phyloP scores from a whole-genome alignment of 1,140 invertebrate species.

The Drosophila setifemur region DNA sequence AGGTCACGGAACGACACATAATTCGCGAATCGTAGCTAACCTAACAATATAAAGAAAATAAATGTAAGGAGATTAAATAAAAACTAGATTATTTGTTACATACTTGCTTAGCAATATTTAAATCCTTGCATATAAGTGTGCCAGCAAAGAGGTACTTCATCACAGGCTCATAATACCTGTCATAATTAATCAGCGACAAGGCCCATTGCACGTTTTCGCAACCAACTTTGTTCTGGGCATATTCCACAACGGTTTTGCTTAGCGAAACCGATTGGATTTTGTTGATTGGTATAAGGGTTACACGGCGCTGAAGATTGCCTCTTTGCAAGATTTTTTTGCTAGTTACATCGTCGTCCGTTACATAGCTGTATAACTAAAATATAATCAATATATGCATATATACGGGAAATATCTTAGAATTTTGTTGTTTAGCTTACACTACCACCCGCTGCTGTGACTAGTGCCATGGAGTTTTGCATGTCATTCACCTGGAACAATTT shows the following conservation, averaged over 20 bases:
- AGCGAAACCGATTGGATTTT: slow-evolving; percentile 89
- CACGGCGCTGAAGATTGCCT: slow-evolving; percentile 90
- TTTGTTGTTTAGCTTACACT: slow-evolving; percentile 84
- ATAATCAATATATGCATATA: no score
- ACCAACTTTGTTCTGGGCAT: slow-evolving; percentile 89
- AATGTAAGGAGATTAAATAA: background rate
- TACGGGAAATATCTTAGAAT: background rate
- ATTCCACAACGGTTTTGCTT: slow-evolving; percentile 84
- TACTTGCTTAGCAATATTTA: slow-evolving; percentile 90
- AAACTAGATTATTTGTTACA: no score
- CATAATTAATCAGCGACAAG: slow-evolving; percentile 91
- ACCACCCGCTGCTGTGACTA: slow-evolving; percentile 94
- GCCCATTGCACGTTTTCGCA: slow-evolving; percentile 92
- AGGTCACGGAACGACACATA: slow-evolving; percentile 91
- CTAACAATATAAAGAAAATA: background rate
- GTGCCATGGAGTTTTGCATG: slow-evolving; percentile 88
- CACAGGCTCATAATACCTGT: slow-evolving; percentile 87
- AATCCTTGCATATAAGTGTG: slow-evolving; percentile 91
- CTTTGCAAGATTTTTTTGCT: slow-evolving; percentile 92
- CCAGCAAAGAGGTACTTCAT: slow-evolving; percentile 96
- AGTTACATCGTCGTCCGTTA: slow-evolving; percentile 94
- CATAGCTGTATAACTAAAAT: slow-evolving; percentile 93
- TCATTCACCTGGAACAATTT: slow-evolving; percentile 91
- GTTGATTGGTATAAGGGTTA: slow-evolving; percentile 96
- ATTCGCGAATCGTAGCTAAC: slow-evolving; percentile 90